Evolutionary conservation across 2,113 vertebrate genomes (phyloP), one percentile per base, ranked within the genome.

Genomic region (Mus pahari): DNA sequence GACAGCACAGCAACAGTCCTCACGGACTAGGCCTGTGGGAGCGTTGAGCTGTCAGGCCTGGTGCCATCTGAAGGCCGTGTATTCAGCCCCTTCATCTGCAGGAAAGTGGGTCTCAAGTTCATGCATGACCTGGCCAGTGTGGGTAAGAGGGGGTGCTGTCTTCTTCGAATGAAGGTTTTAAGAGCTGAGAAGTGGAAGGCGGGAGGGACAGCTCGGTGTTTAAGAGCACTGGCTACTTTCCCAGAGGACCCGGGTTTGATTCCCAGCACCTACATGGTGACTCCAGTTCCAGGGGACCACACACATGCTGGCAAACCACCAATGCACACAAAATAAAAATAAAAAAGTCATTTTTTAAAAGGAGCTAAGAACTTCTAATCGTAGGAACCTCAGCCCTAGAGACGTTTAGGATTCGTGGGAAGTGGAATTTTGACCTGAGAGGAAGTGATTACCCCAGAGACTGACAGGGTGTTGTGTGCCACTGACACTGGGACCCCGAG

Each of bases 121-220:
- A 0, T 22, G 14, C 9, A 0, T 78, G 28, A 22, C 42, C 22
- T 39, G 4, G n/a, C 16, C 1, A 13, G 28, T 5, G 24, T 33
- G 16, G 31, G 11, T 50, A 36, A 8, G 13, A 39, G 53, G 39
- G 14, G 20, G 5, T 19, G 3, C 24, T 4, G 24, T 81, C 31
- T 91, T 5, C 0, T 36, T 62, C 42, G 10, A 42, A 20, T 42
- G 82, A 48, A n/a, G 68, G 14, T 20, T 73, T 42, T n/a, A 20
- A 42, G 20, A 75, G 48, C 9, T 64, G 11, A 73, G 22, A 8
- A 31, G 20, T 20, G 7, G 28, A 55, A 16, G 11, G 4, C 62
- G 33, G 26, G 39, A 64, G 60, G 31, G n/a, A 84, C 58, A 1
- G 53, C 20, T 82, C 36, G 26, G 53, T 39, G 36, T 22, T 22